These are phyloP conservation scores for Lampris megalopsis DNA, from an alignment of 2,113 vertebrate species.

Conservation along the genomic window DNA sequence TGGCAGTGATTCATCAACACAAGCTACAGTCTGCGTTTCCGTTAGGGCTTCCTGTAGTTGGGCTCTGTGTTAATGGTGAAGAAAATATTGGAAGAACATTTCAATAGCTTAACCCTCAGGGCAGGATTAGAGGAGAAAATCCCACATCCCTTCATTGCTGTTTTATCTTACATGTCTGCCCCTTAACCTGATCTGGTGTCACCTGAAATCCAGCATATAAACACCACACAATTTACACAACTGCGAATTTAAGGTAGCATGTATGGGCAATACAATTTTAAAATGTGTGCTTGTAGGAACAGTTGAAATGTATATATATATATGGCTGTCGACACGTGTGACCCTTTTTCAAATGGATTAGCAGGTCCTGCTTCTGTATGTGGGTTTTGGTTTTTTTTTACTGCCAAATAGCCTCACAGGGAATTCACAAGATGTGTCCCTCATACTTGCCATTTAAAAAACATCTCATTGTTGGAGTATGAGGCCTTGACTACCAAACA, in stretches of 20 bases:
- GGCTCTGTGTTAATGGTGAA: background rate
- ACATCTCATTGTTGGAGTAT: background rate
- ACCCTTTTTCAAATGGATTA: background rate
- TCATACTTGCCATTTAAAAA: background rate
- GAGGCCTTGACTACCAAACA: background rate
- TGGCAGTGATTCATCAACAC: background rate
- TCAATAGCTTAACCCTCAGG: conserved; percentile 12
- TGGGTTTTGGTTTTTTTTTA: too few species aligned
- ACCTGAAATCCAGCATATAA: conserved; percentile 31
- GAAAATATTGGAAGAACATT: conserved; percentile 5
- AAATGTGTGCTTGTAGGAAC: background rate
- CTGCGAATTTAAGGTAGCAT: conserved; percentile 5
- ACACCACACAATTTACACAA: conserved; percentile 11
- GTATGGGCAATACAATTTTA: conserved; percentile 1
- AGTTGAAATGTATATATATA: background rate
- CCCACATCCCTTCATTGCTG: conserved; percentile 9
- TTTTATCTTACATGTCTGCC: conserved; percentile 25
- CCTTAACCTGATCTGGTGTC: conserved; percentile 27
- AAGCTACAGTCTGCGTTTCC: too few species aligned
- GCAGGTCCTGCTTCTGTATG: background rate
- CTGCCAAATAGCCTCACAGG: too few species aligned
- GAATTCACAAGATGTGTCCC: background rate
- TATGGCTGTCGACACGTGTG: background rate
- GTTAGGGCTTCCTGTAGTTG: background rate
- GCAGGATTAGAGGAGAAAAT: conserved; percentile 45